Evolutionary conservation across 2,888 invertebrate genomes (phyloP).

Genomic region (Athalia cordata): DNA sequence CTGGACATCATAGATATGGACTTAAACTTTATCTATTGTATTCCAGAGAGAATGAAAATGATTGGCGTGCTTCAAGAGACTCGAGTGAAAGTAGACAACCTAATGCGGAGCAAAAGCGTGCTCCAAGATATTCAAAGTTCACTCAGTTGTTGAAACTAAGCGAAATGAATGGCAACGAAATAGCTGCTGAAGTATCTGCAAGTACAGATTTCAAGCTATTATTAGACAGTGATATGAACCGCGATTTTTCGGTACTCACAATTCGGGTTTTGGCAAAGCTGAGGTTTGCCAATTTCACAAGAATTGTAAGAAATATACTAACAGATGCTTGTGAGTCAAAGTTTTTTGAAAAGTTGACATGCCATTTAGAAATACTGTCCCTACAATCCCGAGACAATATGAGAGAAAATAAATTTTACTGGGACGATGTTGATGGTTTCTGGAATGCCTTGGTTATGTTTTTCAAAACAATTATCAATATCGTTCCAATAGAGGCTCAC

Average conservation of each 20-base stretch:
- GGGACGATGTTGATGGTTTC: constrained; percentile 57
- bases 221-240: constrained; percentile 7
- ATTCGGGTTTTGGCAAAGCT: constrained; percentile 21
- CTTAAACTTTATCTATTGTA: background rate
- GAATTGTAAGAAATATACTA: constrained; percentile 37
- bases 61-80: background rate
- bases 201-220: constrained; percentile 26
- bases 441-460: constrained; percentile 57
- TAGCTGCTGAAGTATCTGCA: constrained; percentile 29
- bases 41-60: background rate
- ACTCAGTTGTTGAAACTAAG: constrained; percentile 1
- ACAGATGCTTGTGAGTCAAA: background rate
- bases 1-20: too few relatives aligned
- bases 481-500: constrained; percentile 61
- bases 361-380: constrained; percentile 54
- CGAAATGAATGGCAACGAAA: constrained; percentile 24
- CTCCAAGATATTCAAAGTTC: constrained; percentile 16
- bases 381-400: constrained; percentile 50
- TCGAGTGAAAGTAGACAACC: background rate
- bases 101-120: constrained; percentile 6
- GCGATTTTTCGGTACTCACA: constrained; percentile 6
- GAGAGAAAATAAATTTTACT: constrained; percentile 53
- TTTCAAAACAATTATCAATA: constrained; percentile 68
- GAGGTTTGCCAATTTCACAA: constrained; percentile 23
- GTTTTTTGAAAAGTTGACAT: constrained; percentile 55